Evolutionary conservation across 2,888 invertebrate genomes (phyloP), one percentile per base, ranked within the genome.

Genomic region (Lasioglossum zephyrum): DNA sequence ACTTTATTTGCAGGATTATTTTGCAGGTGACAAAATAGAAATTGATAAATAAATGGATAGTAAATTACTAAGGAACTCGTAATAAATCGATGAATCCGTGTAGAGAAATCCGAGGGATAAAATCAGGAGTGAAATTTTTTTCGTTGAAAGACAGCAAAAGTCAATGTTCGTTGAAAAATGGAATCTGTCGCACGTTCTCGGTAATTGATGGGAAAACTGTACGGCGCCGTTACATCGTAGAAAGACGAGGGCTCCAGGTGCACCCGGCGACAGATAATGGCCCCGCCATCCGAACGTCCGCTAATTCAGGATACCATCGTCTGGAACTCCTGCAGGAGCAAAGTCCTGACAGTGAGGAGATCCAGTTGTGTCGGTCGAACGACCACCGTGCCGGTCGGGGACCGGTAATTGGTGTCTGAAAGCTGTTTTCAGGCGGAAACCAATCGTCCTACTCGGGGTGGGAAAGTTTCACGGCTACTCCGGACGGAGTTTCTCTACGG

Each of bases 351-450:
- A 53, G 44, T 66, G 77, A 79, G 86, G 77, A 79, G 86, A 82
- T 86, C 81, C 81, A 60, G 60, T 81, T 85, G 78, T 85, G 78
- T 85, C 86, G 86, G 66, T 73, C 75, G 85, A 78, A 49, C 69
- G 86, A 81, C 66, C 78, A n/a, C 41, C 63, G 53, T 78, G 31
- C 36, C 70, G 60, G 36, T 47, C 11, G 47, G 26, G 47, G 26
- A 36, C 79, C 74, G 79, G 79, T 87, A 87, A 81, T 87, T 80
- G 83, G 75, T 70, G 81, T 73, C 84, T 72, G 81, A 84, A 87
- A 86, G 86, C 87, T 84, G 87, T 87, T 84, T 84, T 81, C 87
- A 81, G 72, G 31, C 73, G 81, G 84, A 87, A 87, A 87, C 84
- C 87, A 87, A 87, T 79, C 77, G 84, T 73, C 74, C 77, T 79